phyloP scores from a whole-genome alignment of 2,888 invertebrate species.

The Coenonympha glycerion region DNA sequence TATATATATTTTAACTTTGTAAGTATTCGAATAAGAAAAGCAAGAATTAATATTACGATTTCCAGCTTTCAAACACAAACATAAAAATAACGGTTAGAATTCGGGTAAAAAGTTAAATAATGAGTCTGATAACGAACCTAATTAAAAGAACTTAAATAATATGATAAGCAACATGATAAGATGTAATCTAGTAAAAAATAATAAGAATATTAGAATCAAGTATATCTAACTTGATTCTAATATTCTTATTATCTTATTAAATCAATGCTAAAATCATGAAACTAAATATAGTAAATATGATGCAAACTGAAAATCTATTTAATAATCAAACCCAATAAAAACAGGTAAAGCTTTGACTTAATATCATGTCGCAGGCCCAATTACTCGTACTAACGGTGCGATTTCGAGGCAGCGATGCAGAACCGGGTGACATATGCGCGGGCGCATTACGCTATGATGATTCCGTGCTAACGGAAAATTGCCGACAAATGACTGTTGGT shows the following conservation, averaged over 20 bases:
- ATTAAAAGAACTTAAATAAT: no score
- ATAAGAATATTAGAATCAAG: no score
- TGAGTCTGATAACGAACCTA: no score
- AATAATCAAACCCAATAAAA: neutral
- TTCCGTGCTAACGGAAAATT: constrained; percentile 41
- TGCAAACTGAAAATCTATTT: neutral
- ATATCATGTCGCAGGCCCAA: constrained; percentile 19
- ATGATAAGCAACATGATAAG: no score
- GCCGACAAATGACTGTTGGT: constrained; percentile 33
- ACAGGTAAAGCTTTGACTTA: constrained; percentile 5
- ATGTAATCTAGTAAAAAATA: no score
- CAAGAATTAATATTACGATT: no score
- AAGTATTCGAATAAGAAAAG: neutral
- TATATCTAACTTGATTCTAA: no score
- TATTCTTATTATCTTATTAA: no score
- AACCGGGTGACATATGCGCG: constrained; percentile 49
- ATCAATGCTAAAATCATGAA: neutral
- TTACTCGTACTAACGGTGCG: constrained; percentile 31
- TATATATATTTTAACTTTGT: constrained; percentile 5
- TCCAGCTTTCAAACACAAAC: neutral
- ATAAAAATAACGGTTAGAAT: neutral
- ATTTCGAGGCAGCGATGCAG: constrained; percentile 37
- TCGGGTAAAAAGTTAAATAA: no score
- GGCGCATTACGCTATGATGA: constrained; percentile 34
- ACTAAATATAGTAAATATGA: no score